These are phyloP conservation scores for Penaeus japonicus DNA, from an alignment of 1,140 invertebrate genomes.

Conservation along the genomic window DNA sequence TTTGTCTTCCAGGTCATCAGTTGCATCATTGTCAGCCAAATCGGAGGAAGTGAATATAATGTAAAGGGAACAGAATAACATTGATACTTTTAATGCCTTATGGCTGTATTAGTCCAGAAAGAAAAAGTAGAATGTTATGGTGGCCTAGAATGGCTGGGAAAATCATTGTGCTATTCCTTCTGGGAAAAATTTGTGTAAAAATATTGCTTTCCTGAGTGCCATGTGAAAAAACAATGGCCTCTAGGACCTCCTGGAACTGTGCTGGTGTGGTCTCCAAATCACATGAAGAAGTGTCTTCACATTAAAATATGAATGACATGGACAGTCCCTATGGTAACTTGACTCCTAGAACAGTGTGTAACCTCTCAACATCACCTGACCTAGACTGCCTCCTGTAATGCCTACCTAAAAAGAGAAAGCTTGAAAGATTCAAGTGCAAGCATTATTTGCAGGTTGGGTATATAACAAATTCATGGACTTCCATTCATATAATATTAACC, in stretches of 20 bases:
- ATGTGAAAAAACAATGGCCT: neutral
- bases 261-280: too few relatives aligned
- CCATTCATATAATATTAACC: slow-evolving; percentile 37
- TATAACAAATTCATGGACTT: slow-evolving; percentile 51
- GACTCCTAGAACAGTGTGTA: too few relatives aligned
- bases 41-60: slow-evolving; percentile 55
- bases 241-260: too few relatives aligned
- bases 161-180: neutral
- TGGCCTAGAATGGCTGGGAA: slow-evolving; percentile 2
- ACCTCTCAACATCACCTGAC: too few relatives aligned
- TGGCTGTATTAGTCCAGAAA: neutral
- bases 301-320: too few relatives aligned
- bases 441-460: slow-evolving; percentile 19
- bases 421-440: neutral
- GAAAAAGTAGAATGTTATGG: neutral
- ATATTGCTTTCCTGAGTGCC: neutral
- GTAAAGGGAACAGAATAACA: slow-evolving; percentile 13
- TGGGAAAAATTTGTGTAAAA: neutral
- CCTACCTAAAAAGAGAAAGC: too few relatives aligned
- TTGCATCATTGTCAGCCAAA: slow-evolving; percentile 54
- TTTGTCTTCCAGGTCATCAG: slow-evolving; percentile 50
- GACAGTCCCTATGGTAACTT: too few relatives aligned
- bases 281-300: too few relatives aligned
- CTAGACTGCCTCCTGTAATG: too few relatives aligned
- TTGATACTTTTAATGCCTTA: neutral